A percentile compares a stretch with the other conserved stretches of the same genome.
phyloP scores from a whole-genome alignment of 2,113 vertebrate genomes.

The Pholis gunnellus region DNA sequence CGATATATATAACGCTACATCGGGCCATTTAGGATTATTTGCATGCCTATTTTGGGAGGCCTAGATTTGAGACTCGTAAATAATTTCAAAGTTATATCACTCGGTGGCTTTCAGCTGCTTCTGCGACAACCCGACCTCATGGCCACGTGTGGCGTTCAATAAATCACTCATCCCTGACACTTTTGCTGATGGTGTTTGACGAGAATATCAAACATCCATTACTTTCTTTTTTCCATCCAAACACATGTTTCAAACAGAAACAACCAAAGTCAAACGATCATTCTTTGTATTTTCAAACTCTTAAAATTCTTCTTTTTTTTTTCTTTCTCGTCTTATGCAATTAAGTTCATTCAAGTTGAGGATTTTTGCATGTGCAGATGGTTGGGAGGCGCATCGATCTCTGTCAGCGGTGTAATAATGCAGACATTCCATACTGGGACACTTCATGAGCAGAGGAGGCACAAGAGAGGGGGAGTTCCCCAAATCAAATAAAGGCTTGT shows the following conservation, averaged over 20 bases:
- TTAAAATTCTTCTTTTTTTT: slow-evolving; percentile 5
- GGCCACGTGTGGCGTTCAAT: slow-evolving; percentile 28
- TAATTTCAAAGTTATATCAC: slow-evolving; percentile 54
- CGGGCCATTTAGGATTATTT: slow-evolving; percentile 17
- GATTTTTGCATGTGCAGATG: slow-evolving; percentile 77
- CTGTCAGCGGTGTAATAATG: slow-evolving; percentile 82
- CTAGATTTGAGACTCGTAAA: slow-evolving; percentile 64
- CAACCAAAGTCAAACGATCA: slow-evolving; percentile 37
- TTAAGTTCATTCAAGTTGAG: slow-evolving; percentile 66
- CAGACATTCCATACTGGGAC: slow-evolving; percentile 81
- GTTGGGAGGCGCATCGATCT: slow-evolving; percentile 80
- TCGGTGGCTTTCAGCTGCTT: slow-evolving; percentile 44
- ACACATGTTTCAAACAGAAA: slow-evolving; percentile 37
- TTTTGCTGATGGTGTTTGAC: slow-evolving; percentile 53
- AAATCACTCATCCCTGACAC: slow-evolving; percentile 50
- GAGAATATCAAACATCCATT: slow-evolving; percentile 44
- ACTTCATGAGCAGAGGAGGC: slow-evolving; percentile 71
- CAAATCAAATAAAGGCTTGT: slow-evolving; percentile 84
- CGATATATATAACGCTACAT: slow-evolving; percentile 7
- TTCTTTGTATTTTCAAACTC: slow-evolving; percentile 20
- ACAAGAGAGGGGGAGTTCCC: slow-evolving; percentile 65
- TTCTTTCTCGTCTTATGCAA: slow-evolving; percentile 30
- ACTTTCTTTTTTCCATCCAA: slow-evolving; percentile 7
- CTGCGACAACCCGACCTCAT: slow-evolving; percentile 38
- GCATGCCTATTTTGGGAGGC: slow-evolving; percentile 27